Evolutionary conservation across 2,888 invertebrate genomes (phyloP), one percentile per base, ranked within the genome.

Genomic region (Exocentrus adspersus): DNA sequence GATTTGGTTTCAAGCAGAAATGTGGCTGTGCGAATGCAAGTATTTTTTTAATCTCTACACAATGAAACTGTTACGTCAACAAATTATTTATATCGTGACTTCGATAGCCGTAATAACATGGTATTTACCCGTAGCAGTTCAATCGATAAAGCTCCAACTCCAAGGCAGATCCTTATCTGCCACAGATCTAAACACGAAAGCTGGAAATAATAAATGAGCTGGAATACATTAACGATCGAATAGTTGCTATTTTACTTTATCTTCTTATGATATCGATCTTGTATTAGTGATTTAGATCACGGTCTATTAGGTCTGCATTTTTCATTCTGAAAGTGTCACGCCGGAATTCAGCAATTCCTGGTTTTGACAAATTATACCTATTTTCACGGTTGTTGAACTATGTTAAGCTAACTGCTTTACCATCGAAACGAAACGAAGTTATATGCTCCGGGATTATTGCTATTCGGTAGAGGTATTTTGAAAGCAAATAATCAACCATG

Each of bases 111-210:
- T n/a, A n/a, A n/a, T n/a, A n/a, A n/a, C n/a, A n/a, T n/a, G n/a
- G n/a, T n/a, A n/a, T n/a, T n/a, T n/a, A 24, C 24, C 24, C 24
- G 37, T 37, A n/a, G 37, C 12, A 3, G 37, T n/a, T 37, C n/a
- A 37, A 37, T 37, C 37, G 37, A 37, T 12, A 37, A n/a, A 37
- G n/a, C 14, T 37, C 12, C 4, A n/a, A 37, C 12, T 14, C 37
- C 37, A 24, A 20, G 45, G 45, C 45, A 48, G 48, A 48, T 48
- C 28, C 10, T 46, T 48, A 48, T 48, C 48, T 37, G 4, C n/a
- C 28, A 24, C 12, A 48, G 12, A 28, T 48, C 20, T 45, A 16
- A 17, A 28, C 48, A 24, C 48, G 48, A 48, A 48, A 3, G 48
- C 9, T 17, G 17, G 28, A 24, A 48, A 5, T 48, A 48, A 48